Base-by-base conservation (phyloP, 2,888 invertebrate species). In the Chrysomela aeneicollis region DNA sequence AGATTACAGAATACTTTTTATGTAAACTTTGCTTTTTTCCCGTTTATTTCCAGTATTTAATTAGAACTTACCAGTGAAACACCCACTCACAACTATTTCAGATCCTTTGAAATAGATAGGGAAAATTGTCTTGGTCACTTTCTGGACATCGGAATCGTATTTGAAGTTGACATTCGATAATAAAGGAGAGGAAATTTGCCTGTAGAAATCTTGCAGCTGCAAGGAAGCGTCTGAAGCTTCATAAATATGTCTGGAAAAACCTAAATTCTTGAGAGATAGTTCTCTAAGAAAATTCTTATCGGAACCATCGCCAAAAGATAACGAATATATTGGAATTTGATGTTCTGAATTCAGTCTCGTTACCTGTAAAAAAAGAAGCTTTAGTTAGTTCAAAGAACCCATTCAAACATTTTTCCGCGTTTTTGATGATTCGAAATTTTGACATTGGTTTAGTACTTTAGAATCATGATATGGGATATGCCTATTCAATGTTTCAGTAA, bases 301-400 rank as follows among this genome's bases (percentile, higher is more conserved):
- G 0, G 90, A 89, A 64, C 87, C 87, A 60, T 85, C 84, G 0
- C 91, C 91, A 75, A 91, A 90, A 21, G 89, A 90, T 57, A 92
- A 83, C 1, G 87, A 86, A 77, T 87, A 90, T 63, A 91, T 86
- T 10, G 88, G 64, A 8, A 70, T 60, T 35, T 65, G 62, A 21
- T 64, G 81, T 4, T 76, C 30, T 9, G 10, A 12, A 26, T 64
- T 64, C 15, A 64, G n/a, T 73, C 86, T 85, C 0, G 84, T 82
- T 15, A 78, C 72, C 78, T 79, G 47, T 17, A 68, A 67, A 62
- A 42, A 26, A 6, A 26, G 26, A 6, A n/a, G n/a, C n/a, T n/a
- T n/a, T n/a, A n/a, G n/a, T n/a, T n/a, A n/a, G n/a, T n/a, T n/a
- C n/a, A n/a, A n/a, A n/a, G n/a, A n/a, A n/a, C n/a, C n/a, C n/a